Evolutionary conservation across 2,888 invertebrate genomes (phyloP), one percentile per base, ranked within the genome.

Genomic region (Drosophila cyrtoloma): DNA sequence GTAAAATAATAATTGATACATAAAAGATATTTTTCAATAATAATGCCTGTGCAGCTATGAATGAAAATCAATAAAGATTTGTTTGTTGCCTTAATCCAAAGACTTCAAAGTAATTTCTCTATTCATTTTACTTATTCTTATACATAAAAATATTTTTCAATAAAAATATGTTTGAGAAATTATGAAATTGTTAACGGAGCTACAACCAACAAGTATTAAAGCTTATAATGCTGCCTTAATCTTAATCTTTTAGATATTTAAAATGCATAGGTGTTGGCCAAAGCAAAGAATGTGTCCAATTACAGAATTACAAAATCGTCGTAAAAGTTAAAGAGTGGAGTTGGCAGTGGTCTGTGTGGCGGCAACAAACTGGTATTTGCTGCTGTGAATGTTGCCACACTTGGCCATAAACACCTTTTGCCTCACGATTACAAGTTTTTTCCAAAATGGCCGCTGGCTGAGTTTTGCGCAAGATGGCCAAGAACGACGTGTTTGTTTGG

Each of bases 401-500:
- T 71, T 71, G 47, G 70, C 61, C 58, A 66, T 71, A 70, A 81
- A 83, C 77, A 80, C 77, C 83, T 81, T 79, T 82, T 77, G 77
- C 83, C 61, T 16, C 50, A 67, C 66, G 57, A 62, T 70, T 65
- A 65, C 65, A 61, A 44, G 67, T 60, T 68, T 16, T 14, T 65
- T 60, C 67, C 86, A 87, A 87, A 89, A 87, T 87, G 87, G 87
- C 84, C 72, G 86, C 35, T 14, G 37, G 5, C n/a, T 57, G 57
- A 7, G 50, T 69, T 84, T 86, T 86, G 90, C 86, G 86, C 86
- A 86, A 89, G 86, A 86, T 89, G 86, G 86, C 86, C 77, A 90
- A 79, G 64, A 85, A 82, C 70, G 71, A 67, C 39, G 79, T 70
- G 75, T 70, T 75, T 75, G 58, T 55, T 37, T 42, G 30, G n/a